Base-by-base conservation (phyloP, 2,113 vertebrate species). In the Neogale vison region DNA sequence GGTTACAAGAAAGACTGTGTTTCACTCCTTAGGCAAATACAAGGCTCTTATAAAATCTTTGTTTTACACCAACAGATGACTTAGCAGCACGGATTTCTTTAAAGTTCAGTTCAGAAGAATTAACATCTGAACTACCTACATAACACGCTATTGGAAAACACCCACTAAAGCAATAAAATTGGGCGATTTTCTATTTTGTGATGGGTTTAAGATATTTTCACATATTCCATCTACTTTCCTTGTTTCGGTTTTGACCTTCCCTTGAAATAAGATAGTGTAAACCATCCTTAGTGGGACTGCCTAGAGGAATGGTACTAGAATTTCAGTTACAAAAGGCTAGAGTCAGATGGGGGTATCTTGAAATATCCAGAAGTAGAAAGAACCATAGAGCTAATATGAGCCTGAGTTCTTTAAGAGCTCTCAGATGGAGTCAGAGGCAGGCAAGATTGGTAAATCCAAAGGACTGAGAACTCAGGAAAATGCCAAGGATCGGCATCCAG, bases 181-280 rank as follows among this genome's bases (percentile, higher is more conserved):
- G 23, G 45, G 31, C 13, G 47, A n/a, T 91, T 93, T 96, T 93
- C n/a, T 18, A 87, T 83, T 20, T 89, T 83, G 26, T 72, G 74
- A 83, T 10, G 39, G 36, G 39, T 50, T 92, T 24, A 92, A 92
- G 10, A 55, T 82, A 88, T 63, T 87, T 14, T 80, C 72, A 83
- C 71, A 42, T 80, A 87, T 42, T 89, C 11, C 15, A 50, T 24
- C 39, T 77, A 55, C 31, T 90, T 24, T 12, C 7, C 45, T 97
- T 95, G 31, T 36, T 94, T 80, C 17, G 45, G 17, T 69, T 90
- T 97, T 95, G 95, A 92, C 21, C 9, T 34, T 91, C 72, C 74
- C 1, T 95, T 20, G 10, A 81, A 77, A 74, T 12, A 57, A 90
- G 8, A 50, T 72, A 47, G 45, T 92, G 14, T 63, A 24, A 50